phyloP scores from a whole-genome alignment of 2,113 vertebrate genomes.

The Pipa parva region DNA sequence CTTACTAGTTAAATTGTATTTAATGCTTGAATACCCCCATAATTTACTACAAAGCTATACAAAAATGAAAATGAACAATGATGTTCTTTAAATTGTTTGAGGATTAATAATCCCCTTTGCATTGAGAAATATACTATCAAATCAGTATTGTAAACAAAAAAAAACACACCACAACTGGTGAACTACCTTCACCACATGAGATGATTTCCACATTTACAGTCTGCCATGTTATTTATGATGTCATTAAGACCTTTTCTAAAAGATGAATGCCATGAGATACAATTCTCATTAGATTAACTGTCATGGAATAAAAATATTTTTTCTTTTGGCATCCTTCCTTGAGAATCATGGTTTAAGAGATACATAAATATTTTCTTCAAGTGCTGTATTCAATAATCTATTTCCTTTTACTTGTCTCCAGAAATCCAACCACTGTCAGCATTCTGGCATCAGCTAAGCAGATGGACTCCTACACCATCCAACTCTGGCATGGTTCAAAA shows the following conservation, averaged over 20 bases:
- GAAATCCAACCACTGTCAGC: constrained; percentile 12
- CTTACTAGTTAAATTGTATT: too few species aligned
- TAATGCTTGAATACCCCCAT: too few species aligned
- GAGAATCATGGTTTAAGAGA: constrained; percentile 15
- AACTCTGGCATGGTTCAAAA: not conserved
- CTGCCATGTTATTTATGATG: constrained; percentile 18
- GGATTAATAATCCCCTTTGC: too few species aligned
- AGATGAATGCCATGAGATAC: not conserved
- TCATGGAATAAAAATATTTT: constrained; percentile 23
- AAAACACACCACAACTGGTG: not conserved
- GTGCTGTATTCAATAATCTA: constrained; percentile 16
- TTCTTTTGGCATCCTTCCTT: constrained; percentile 20
- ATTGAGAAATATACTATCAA: too few species aligned
- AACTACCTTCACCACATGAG: not conserved
- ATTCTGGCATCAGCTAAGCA: constrained; percentile 1
- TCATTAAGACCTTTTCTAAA: constrained; percentile 3
- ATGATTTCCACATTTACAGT: not conserved
- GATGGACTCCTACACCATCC: not conserved
- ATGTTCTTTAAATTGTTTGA: too few species aligned
- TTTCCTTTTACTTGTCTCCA: constrained; percentile 16
- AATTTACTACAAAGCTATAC: too few species aligned
- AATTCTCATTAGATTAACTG: constrained; percentile 19
- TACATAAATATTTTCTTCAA: constrained; percentile 20
- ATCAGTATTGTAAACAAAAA: too few species aligned
- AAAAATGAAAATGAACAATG: too few species aligned